Base-by-base conservation (phyloP, 2,797 vertebrate species). In the Sebastes umbrosus region DNA sequence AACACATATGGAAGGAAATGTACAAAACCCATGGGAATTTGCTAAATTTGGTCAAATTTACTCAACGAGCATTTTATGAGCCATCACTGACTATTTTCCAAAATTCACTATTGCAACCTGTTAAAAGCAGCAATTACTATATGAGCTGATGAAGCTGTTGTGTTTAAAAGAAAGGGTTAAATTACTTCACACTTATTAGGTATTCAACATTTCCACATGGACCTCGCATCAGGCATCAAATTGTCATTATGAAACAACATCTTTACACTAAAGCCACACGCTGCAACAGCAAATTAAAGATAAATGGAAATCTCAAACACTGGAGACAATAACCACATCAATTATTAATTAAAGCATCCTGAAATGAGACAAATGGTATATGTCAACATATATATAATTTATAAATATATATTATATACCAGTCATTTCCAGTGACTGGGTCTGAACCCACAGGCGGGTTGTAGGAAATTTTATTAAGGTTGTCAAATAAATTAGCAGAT, bases 351-450 rank as follows among this genome's bases (percentile, higher is more conserved):
- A 12, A 62, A 27, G 27, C 9, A n/a, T 69, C 29, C 13, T 50
- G 1, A 22, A 63, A 52, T n/a, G 3, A 22, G 8, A 63, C 5
- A 63, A 34, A 69, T n/a, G 4, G 1, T 55, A 3, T 29, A 20
- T 43, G 6, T 32, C 20, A 54, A 22, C 1, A 59, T 27, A 16
- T 5, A 10, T 63, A 34, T 4, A 46, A 46, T 18, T 46, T 46
- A 46, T 0, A 18, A 46, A 18, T 46, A 46, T 18, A 46, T 18
- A 46, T 0, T 46, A 18, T 46, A 18, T 46, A 46, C 16, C 3
- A 46, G 43, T 46, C 0, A 46, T 46, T 46, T 0, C 43, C 14
- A 46, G 0, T 0, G 39, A 43, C 39, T 43, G 43, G 3, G 43
- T 46, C 6, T 3, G 43, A 8, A 7, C 43, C 16, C 43, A 46